Base-by-base conservation (phyloP, 2,113 vertebrate genomes). In the Hirundichthys speculiger region DNA sequence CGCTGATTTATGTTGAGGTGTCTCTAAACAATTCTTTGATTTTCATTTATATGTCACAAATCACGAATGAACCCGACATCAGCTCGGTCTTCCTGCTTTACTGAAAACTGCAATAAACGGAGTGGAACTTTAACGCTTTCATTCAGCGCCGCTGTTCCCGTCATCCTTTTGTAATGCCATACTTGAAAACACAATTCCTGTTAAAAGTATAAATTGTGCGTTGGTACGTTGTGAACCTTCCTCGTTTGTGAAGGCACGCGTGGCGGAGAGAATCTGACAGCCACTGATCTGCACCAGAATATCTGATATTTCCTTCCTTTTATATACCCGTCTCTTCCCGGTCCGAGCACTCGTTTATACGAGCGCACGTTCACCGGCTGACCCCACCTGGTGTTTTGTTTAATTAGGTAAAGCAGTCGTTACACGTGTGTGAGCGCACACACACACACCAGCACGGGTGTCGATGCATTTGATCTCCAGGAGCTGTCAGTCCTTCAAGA, bases 401-500 rank as follows among this genome's bases (percentile, higher is more conserved):
- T 81, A 83, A 86, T 83, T 81, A 85, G 66, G 59, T 73, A 76
- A 83, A 75, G 64, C 70, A 80, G 67, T 82, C 72, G 69, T 50
- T 72, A 69, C 53, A 22, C 41, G 25, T 61, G 69, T 69, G 53
- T 21, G 54, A 42, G 60, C 2, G 13, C 25, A 40, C 7, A 21
- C n/a, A 45, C 30, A 46, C 34, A 48, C n/a, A 30, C 16, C 34
- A 13, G 30, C 43, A n/a, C n/a, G 59, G 49, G 63, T 72, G 63
- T 67, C 25, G 55, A 63, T 74, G 63, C 39, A 16, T 42, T 80
- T 50, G 72, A 75, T 83, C 64, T 57, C 73, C 67, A 25, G 77
- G 82, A 75, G 71, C 82, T 80, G 88, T 90, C 89, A 89, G 68
- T 88, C 77, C 85, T 89, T 87, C 85, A 85, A 86, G 80, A 85